phyloP scores from a whole-genome alignment of 2,797 vertebrate genomes.

The Austrolebias charrua region DNA sequence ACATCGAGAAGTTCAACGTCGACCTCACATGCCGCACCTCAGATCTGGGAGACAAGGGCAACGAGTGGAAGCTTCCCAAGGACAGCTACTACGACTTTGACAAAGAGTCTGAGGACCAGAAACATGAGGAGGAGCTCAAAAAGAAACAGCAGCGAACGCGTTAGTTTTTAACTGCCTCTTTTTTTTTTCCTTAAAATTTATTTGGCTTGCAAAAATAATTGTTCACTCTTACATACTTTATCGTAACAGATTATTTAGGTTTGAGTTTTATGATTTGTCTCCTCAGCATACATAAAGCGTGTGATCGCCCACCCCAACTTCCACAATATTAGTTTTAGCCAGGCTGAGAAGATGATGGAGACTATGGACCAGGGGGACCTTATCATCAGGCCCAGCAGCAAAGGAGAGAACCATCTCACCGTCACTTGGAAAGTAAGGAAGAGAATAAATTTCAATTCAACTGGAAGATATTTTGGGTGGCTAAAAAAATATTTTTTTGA shows the following conservation, averaged over 20 bases:
- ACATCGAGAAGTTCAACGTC: constrained; percentile 98
- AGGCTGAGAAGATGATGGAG: constrained; percentile 99
- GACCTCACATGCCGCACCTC: constrained; percentile 98
- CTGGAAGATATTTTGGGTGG: neutral
- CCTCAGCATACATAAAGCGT: constrained; percentile 93
- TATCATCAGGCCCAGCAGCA: constrained; percentile 97
- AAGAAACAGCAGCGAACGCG: constrained; percentile 97
- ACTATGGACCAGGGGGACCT: constrained; percentile 97
- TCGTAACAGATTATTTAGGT: neutral
- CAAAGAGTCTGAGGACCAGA: constrained; percentile 89
- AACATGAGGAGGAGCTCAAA: constrained; percentile 92
- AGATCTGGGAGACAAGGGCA: constrained; percentile 95
- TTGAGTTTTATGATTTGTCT: neutral
- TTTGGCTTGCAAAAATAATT: neutral
- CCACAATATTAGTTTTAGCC: constrained; percentile 99
- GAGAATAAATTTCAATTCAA: neutral
- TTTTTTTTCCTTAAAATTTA: neutral
- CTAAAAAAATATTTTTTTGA: neutral
- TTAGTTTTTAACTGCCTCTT: constrained; percentile 71
- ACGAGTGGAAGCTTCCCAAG: constrained; percentile 98
- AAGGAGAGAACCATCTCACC: constrained; percentile 96
- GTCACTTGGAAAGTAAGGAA: constrained; percentile 93
- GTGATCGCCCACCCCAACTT: constrained; percentile 99
- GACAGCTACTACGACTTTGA: constrained; percentile 99
- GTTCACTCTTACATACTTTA: neutral